These are phyloP conservation scores for Caenorhabditis sinica DNA, from an alignment of 2,888 invertebrate species.

Conservation along the genomic window DNA sequence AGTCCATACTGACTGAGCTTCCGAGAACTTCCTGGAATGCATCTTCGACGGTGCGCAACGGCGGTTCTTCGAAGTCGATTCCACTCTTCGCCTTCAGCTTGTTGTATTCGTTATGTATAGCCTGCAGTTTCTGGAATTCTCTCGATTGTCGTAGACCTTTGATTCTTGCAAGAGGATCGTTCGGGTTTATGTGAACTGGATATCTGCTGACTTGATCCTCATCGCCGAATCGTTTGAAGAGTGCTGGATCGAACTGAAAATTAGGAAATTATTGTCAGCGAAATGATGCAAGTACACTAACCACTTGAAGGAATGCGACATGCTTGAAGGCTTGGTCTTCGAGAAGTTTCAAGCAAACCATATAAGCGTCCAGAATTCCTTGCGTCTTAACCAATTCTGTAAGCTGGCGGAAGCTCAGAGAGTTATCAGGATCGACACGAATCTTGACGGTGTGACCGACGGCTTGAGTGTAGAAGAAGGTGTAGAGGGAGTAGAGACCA, in stretches of 20 bases:
- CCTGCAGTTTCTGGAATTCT: constrained; percentile 4
- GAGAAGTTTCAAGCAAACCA: constrained; percentile 24
- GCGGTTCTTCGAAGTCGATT: not conserved
- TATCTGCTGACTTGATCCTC: constrained; percentile 1
- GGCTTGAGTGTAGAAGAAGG: constrained; percentile 56
- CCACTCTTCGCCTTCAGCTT: not conserved
- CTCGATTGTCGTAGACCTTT: constrained; percentile 16
- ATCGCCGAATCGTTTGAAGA: constrained; percentile 22
- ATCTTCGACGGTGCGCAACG: not conserved
- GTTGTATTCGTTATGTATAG: not conserved
- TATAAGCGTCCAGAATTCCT: constrained; percentile 35
- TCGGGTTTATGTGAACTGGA: constrained; percentile 9
- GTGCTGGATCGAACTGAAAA: constrained; percentile 56
- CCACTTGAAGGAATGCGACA: constrained; percentile 37
- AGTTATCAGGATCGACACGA: constrained; percentile 43
- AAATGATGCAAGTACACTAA: constrained; percentile 1
- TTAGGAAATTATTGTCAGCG: not conserved
- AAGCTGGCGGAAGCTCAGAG: constrained; percentile 19
- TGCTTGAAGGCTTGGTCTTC: constrained; percentile 44
- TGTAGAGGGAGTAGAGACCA: constrained; percentile 60
- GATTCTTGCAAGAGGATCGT: constrained; percentile 35
- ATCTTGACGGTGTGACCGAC: constrained; percentile 51
- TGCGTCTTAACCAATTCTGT: not conserved
- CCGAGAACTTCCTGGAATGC: not conserved
- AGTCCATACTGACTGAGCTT: not conserved